Conservation (phyloP, 2,797 vertebrate genomes). For the Ceyx erithaca region DNA sequence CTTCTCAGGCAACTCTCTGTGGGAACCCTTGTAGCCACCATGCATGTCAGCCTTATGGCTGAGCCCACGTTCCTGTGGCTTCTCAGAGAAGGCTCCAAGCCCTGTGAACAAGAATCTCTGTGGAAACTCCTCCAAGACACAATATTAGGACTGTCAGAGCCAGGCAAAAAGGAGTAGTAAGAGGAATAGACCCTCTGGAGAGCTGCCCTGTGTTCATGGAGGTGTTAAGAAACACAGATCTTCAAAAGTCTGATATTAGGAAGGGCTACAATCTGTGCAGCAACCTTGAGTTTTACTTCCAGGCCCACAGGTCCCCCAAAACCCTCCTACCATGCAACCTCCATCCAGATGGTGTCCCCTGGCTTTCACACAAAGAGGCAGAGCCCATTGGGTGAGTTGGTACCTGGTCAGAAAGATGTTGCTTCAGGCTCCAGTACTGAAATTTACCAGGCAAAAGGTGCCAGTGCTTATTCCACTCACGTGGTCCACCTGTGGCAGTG, state of each 20-base stretch:
- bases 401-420: background rate
- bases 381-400: background rate
- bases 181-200: background rate
- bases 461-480: fast-evolving
- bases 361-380: background rate
- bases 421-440: background rate
- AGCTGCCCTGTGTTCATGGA: background rate
- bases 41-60: background rate
- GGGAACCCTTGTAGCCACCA: background rate
- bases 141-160: background rate
- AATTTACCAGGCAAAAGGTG: background rate
- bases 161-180: background rate
- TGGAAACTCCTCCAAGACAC: background rate
- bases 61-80: background rate
- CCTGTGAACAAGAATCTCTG: background rate
- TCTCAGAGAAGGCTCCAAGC: background rate
- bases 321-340: background rate
- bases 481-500: background rate
- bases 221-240: background rate
- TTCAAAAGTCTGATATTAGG: background rate
- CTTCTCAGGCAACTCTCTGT: background rate
- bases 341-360: background rate
- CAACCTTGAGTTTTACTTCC: background rate
- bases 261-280: background rate
- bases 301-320: background rate